Evolutionary conservation across 30 jellyfish, hydroid and myxozoan genomes (phyloP), one percentile per base, ranked within the genome.

Genomic region (Turritopsis dohrnii): DNA sequence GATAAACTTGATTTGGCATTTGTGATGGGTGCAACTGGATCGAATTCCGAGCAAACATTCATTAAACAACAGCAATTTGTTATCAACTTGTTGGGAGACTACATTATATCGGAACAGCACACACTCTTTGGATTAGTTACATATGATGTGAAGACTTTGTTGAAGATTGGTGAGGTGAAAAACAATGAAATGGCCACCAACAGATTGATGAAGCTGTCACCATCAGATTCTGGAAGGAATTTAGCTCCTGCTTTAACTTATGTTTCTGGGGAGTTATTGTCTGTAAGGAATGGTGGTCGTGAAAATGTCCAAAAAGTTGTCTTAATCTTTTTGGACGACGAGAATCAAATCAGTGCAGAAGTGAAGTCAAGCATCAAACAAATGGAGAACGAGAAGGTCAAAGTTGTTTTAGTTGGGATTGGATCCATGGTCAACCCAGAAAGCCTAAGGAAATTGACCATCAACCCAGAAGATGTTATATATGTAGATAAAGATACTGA

Each of bases 241-340:
- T 0, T 60, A 60, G 21, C 21, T 18, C 19, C 21, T 60, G 73
- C 73, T 18, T 60, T 60, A 23, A 21, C 21, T 18, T 18, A 60
- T 21, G 73, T 60, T 1, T 28, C 28, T 21, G 82, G 76, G 75
- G 52, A 53, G 71, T 26, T 85, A 54, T 85, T 90, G 52, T 27
- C 82, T 18, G 28, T 79, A 28, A 7, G 16, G 29, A 29, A 77
- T 41, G 96, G 95, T 54, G 96, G 88, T 8, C 74, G 95, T 71
- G 72, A 73, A 17, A 89, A 80, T 21, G 95, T 69, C 19, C 79
- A 85, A 52, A 90, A 90, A 71, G 23, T 79, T 30, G 75, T 87
- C 19, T 41, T 90, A n/a, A 52, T 90, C 0, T 90, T 90, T 28
- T 76, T 88, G 16, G 76, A 88, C 29, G 29, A 52, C 53, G 80